Evolutionary conservation across 2,113 vertebrate species (phyloP).

Genomic region (Anthoscopus minutus): DNA sequence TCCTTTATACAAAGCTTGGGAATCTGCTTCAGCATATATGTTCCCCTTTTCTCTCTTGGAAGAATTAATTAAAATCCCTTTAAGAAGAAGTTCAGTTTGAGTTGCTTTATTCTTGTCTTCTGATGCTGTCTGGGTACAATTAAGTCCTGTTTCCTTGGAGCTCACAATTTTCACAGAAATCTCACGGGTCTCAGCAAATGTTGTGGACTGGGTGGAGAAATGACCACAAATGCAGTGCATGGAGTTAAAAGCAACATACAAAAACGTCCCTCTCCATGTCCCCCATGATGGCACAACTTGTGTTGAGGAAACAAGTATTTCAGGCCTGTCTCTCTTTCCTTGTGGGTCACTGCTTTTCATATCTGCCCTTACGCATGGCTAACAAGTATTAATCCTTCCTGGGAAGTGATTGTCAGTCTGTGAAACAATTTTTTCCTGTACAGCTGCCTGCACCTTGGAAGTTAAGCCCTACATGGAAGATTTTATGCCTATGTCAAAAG

Average conservation of each 20-base stretch:
- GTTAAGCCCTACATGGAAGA: background rate
- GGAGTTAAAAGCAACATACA: background rate
- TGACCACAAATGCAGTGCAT: background rate
- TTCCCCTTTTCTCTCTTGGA: background rate
- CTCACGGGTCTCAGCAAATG: background rate
- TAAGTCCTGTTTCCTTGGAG: background rate
- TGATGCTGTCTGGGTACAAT: background rate
- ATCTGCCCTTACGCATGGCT: background rate
- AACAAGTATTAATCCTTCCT: background rate
- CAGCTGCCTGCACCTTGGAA: background rate
- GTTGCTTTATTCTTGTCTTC: background rate
- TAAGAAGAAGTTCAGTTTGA: background rate
- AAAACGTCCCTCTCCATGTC: background rate
- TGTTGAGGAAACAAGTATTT: background rate
- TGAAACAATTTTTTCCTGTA: background rate
- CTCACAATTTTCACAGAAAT: background rate
- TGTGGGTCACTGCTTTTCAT: background rate
- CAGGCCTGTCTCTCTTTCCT: background rate
- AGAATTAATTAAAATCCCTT: conserved; percentile 19
- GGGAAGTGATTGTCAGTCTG: background rate
- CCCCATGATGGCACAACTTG: background rate
- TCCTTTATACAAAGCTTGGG: background rate
- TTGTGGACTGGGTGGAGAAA: background rate
- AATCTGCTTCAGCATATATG: background rate
- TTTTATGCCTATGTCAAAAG: background rate